Evolutionary conservation across 2,888 invertebrate genomes (phyloP).

Genomic region (Temnothorax ravouxi): DNA sequence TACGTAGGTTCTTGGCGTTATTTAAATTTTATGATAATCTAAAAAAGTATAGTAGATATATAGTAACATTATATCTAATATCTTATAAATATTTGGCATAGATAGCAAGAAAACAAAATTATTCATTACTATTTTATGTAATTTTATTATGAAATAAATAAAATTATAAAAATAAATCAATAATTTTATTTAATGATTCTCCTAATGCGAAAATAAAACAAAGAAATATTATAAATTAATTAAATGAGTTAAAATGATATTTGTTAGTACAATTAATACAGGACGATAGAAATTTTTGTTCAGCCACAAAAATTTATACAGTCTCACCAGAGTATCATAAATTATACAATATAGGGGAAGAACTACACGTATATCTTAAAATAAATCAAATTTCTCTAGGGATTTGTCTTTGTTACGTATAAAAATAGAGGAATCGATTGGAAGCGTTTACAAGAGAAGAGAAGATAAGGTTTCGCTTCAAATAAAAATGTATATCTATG

Average conservation of each 20-base stretch:
- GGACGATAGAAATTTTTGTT: neutral
- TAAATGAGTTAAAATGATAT: neutral
- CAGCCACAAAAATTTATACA: neutral
- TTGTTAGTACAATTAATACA: neutral
- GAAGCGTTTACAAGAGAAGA: neutral
- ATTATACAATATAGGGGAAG: neutral
- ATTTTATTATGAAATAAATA: neutral
- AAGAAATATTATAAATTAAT: too few relatives aligned
- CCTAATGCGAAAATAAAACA: too few relatives aligned
- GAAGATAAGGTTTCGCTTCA: neutral
- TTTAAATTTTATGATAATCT: slow-evolving; percentile 1
- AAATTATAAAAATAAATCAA: neutral
- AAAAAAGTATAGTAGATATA: neutral
- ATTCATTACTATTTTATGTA: neutral
- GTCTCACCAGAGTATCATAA: neutral
- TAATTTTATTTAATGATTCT: too few relatives aligned
- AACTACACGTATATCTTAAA: neutral
- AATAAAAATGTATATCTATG: neutral
- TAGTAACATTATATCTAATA: neutral
- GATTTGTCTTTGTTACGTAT: neutral
- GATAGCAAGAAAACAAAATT: neutral
- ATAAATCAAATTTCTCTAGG: slow-evolving; percentile 20
- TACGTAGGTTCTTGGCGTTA: neutral
- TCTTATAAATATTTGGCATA: neutral
- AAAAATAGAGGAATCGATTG: slow-evolving; percentile 16